Percentiles rank a stretch among this genome's conserved stretches.
These are phyloP conservation scores for Coelinius sp. DNA, from an alignment of 2,888 invertebrate species.

Conservation along the genomic window DNA sequence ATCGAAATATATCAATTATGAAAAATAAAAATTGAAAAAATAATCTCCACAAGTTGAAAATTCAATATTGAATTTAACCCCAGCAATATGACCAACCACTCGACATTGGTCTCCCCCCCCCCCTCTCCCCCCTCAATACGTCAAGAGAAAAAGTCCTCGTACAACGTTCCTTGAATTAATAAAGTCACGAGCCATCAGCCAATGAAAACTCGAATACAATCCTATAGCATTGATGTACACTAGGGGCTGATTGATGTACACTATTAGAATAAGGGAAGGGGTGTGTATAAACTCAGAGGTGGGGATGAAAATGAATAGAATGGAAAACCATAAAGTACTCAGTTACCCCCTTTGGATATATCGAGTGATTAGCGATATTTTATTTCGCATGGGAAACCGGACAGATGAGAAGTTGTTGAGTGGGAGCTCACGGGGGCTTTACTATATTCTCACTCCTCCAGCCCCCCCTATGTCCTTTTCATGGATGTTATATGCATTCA, in stretches of 20 bases:
- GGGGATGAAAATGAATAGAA: constrained; percentile 39
- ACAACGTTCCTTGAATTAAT: constrained; percentile 51
- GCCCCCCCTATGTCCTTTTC: constrained; percentile 44
- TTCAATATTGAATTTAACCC: background rate
- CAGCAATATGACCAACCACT: constrained; percentile 1
- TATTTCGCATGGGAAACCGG: constrained; percentile 71
- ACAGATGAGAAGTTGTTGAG: constrained; percentile 71
- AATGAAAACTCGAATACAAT: constrained; percentile 37
- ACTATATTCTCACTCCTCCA: constrained; percentile 53
- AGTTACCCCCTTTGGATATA: constrained; percentile 59
- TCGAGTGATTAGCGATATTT: constrained; percentile 71
- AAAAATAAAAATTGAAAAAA: no score
- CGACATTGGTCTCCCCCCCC: no score
- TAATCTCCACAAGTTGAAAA: background rate
- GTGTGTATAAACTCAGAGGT: constrained; percentile 5
- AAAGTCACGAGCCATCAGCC: constrained; percentile 50
- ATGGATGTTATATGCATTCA: background rate
- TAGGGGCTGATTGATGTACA: constrained; percentile 12
- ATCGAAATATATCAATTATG: no score
- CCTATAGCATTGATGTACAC: constrained; percentile 16
- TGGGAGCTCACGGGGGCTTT: constrained; percentile 68
- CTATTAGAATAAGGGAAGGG: constrained; percentile 4
- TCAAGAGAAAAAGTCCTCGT: constrained; percentile 10
- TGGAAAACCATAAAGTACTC: constrained; percentile 52
- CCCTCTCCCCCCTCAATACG: no score